Base-by-base conservation (phyloP, 2,888 invertebrate genomes). In the Cenopis cana region DNA sequence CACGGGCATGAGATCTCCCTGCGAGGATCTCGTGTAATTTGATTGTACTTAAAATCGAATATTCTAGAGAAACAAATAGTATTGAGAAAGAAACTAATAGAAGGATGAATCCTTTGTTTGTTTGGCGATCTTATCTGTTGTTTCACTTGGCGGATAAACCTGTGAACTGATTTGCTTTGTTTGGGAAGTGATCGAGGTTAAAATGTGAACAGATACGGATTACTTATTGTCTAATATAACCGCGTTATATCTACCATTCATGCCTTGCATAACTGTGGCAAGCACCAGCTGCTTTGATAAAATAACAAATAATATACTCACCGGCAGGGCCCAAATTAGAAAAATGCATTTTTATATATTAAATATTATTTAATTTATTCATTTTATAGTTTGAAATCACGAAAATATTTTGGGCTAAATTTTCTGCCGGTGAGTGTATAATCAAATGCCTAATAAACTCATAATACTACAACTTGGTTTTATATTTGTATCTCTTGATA, bases 1-100 rank as follows among this genome's bases (percentile, higher is more conserved):
- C 89, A 88, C 81, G 82, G 82, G 81, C 82, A 79, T 79, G 76
- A 72, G 74, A 74, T 75, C 75, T 75, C 71, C 74, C 61, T 74
- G 70, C 74, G 73, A 72, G 70, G 73, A 75, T 69, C 73, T 74
- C 74, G 74, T 75, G 72, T 78, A 74, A 76, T 75, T 60, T 71
- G 24, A 71, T 61, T 67, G 61, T 71, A 71, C 71, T 71, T 71
- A 67, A 71, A 71, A 71, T 66, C 71, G 66, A 55, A 67, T 65
- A 54, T 65, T 60, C 65, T 66, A 36, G 46, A 29, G 8, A 55
- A 56, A 61, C 54, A 55, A 60, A 61, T 71, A 66, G 49, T 54
- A n/a, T 50, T 46, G 46, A 49, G 55, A 24, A 61, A 50, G 56
- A 61, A 71, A 71, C 55, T 66, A 70, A 52, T 59, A 36, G 46